These are phyloP conservation scores for Psephotus haematonotus DNA, from an alignment of 2,113 vertebrate genomes.

Conservation along the genomic window DNA sequence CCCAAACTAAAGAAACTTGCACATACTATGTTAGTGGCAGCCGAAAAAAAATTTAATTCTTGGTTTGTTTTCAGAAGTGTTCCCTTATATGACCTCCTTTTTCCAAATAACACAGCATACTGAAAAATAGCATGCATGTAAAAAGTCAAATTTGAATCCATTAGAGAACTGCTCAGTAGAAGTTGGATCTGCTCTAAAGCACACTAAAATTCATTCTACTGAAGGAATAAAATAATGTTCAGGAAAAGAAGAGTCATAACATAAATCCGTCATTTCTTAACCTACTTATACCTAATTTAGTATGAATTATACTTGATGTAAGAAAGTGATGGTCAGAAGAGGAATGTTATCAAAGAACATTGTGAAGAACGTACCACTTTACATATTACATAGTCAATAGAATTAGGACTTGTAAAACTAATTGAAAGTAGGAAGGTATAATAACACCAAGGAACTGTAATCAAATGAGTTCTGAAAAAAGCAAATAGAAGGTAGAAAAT, in stretches of 20 bases:
- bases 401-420: not conserved
- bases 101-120: not conserved
- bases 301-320: not conserved
- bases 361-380: not conserved
- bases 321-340: not conserved
- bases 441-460: not conserved
- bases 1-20: not conserved
- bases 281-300: not conserved
- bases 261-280: not conserved
- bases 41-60: not conserved
- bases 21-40: not conserved
- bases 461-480: not conserved
- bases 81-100: not conserved
- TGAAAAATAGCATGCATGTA: not conserved
- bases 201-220: not conserved
- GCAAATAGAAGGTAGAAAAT: not conserved
- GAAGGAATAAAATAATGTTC: not conserved
- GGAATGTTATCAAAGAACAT: not conserved
- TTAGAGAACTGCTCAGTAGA: not conserved
- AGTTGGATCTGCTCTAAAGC: not conserved
- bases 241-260: not conserved
- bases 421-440: not conserved
- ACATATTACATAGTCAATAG: not conserved
- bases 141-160: slow-evolving; percentile 1
- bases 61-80: not conserved